phyloP scores from a whole-genome alignment of 2,113 vertebrate species.

The Myotis yumanensis region DNA sequence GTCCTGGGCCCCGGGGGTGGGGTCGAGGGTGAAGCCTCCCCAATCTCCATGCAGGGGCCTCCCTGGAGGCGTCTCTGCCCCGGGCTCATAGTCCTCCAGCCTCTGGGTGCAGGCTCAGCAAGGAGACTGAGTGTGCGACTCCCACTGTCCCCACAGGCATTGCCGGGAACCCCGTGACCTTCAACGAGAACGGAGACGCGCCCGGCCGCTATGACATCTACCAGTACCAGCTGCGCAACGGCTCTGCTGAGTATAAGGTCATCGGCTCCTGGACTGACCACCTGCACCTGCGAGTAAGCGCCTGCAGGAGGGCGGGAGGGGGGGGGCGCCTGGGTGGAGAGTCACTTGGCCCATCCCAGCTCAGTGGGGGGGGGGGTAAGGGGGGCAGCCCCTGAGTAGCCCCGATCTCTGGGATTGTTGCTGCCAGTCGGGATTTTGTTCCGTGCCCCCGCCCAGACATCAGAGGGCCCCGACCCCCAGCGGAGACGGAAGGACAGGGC shows the following conservation, averaged over 20 bases:
- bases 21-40: too few species aligned
- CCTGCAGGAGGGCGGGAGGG: neutral
- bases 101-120: neutral
- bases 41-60: neutral
- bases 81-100: neutral
- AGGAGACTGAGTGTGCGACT: neutral
- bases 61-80: neutral
- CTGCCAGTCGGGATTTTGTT: neutral
- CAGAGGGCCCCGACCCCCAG: neutral
- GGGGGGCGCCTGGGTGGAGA: accelerated
- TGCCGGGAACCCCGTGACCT: constrained; percentile 93
- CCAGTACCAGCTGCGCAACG: constrained; percentile 94
- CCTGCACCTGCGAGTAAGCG: constrained; percentile 91
- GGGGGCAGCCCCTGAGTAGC: neutral
- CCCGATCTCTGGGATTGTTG: accelerated
- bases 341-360: accelerated
- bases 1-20: neutral
- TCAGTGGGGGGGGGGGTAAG: neutral
- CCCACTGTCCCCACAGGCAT: constrained; percentile 85
- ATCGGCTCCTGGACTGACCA: constrained; percentile 95
- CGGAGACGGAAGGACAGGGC: neutral
- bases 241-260: constrained; percentile 92
- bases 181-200: constrained; percentile 95
- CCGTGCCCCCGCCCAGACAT: neutral
- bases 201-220: constrained; percentile 97